phyloP scores from a whole-genome alignment of 2,888 invertebrate species.

The Trissolcus japonicus region DNA sequence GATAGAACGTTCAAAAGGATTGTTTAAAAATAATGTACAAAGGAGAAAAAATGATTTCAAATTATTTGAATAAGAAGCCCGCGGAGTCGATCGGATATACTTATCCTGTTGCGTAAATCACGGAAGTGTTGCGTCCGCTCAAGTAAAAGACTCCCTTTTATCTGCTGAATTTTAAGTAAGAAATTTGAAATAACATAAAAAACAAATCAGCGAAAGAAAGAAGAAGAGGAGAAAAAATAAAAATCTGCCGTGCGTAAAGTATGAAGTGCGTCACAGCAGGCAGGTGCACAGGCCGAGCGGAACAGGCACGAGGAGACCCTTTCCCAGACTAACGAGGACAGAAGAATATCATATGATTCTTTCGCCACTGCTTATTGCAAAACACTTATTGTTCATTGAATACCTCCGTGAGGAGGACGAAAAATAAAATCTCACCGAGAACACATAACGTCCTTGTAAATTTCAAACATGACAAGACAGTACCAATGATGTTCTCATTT shows the following conservation, averaged over 20 bases:
- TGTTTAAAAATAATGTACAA: too few relatives aligned
- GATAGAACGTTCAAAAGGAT: too few relatives aligned
- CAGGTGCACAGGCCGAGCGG: slow-evolving; percentile 53
- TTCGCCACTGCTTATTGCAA: slow-evolving; percentile 21
- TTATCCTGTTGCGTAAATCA: too few relatives aligned
- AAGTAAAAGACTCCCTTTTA: background rate
- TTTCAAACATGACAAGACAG: too few relatives aligned
- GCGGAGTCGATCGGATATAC: too few relatives aligned
- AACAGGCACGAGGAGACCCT: slow-evolving; percentile 48
- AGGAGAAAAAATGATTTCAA: too few relatives aligned
- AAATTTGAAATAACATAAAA: slow-evolving; percentile 7
- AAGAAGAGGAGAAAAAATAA: slow-evolving; percentile 2
- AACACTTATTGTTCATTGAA: slow-evolving; percentile 22
- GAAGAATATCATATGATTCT: slow-evolving; percentile 34
- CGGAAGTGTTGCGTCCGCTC: background rate
- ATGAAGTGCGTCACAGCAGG: slow-evolving; percentile 26
- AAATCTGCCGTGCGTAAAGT: too few relatives aligned
- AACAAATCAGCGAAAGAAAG: too few relatives aligned
- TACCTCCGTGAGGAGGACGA: background rate
- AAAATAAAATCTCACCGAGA: too few relatives aligned
- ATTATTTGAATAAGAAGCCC: too few relatives aligned
- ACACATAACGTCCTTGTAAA: too few relatives aligned
- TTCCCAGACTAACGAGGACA: slow-evolving; percentile 48
- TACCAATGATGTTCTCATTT: too few relatives aligned
- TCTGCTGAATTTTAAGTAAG: slow-evolving; percentile 8